These are phyloP conservation scores for Leptopilina boulardi DNA, from an alignment of 1,140 invertebrate genomes.

Conservation along the genomic window DNA sequence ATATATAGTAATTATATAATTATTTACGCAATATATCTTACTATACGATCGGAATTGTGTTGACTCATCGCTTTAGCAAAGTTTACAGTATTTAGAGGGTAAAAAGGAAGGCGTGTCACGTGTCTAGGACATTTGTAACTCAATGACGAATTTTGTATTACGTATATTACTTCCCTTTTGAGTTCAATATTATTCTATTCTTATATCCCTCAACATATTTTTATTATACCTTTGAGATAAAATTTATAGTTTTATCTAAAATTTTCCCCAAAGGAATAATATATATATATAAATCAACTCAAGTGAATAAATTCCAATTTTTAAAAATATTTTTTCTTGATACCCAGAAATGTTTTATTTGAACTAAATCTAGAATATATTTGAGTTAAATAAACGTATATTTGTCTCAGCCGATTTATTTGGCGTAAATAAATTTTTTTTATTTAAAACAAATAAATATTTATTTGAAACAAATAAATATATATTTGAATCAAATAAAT, in stretches of 20 bases:
- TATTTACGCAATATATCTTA: not conserved
- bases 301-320: too few relatives aligned
- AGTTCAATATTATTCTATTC: not conserved
- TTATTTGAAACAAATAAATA: too few relatives aligned
- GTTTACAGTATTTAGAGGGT: not conserved
- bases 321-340: too few relatives aligned
- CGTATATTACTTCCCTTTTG: not conserved
- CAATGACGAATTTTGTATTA: not conserved
- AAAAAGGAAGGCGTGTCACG: constrained; percentile 20
- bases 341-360: too few relatives aligned
- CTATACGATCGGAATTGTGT: not conserved
- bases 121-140: constrained; percentile 9
- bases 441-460: too few relatives aligned
- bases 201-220: not conserved
- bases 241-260: not conserved
- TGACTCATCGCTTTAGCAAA: constrained; percentile 18
- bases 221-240: not conserved
- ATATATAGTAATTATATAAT: not conserved
- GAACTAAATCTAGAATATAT: too few relatives aligned
- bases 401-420: too few relatives aligned
- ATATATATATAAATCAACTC: too few relatives aligned
- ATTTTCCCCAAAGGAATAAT: too few relatives aligned
- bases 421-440: too few relatives aligned
- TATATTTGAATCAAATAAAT: too few relatives aligned
- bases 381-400: too few relatives aligned